These are phyloP conservation scores for Cancer borealis DNA, from an alignment of 2,888 invertebrate species.

Conservation along the genomic window DNA sequence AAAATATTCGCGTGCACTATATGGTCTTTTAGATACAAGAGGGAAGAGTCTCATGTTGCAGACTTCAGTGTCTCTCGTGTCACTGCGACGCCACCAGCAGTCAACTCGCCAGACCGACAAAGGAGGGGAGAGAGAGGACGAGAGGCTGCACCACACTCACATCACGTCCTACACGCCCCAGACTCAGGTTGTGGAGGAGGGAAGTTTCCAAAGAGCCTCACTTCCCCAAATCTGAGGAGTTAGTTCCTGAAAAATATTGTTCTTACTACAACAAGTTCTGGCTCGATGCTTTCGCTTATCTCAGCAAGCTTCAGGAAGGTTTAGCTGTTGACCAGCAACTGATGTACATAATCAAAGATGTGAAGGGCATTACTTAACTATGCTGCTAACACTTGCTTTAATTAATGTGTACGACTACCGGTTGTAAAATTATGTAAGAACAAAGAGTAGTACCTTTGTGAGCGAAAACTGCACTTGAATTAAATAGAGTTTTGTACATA, in stretches of 20 bases:
- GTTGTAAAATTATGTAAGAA: not conserved
- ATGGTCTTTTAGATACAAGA: not conserved
- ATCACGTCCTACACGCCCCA: conserved; percentile 18
- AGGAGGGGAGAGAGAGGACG: not conserved
- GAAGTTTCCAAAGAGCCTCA: conserved; percentile 23
- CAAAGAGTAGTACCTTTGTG: not conserved
- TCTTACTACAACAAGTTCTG: not conserved
- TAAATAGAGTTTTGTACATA: not conserved
- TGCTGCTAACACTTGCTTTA: not conserved
- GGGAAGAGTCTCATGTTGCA: not conserved
- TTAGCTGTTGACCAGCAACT: not conserved
- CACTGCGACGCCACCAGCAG: not conserved
- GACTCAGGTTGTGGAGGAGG: conserved; percentile 31
- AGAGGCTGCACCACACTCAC: not conserved
- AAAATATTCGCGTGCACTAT: not conserved
- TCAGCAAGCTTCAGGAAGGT: not conserved
- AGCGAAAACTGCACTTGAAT: not conserved
- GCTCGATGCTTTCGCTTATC: conserved; percentile 7
- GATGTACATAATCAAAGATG: not conserved
- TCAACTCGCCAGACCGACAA: not conserved
- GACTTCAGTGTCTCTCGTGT: not conserved
- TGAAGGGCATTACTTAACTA: too few relatives aligned
- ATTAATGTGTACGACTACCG: not conserved
- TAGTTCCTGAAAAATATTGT: not conserved
- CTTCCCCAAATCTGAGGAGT: conserved; percentile 41